Evolutionary conservation across 2,797 vertebrate species (phyloP), one percentile per base, ranked within the genome.

Genomic region (Gorsachius magnificus): DNA sequence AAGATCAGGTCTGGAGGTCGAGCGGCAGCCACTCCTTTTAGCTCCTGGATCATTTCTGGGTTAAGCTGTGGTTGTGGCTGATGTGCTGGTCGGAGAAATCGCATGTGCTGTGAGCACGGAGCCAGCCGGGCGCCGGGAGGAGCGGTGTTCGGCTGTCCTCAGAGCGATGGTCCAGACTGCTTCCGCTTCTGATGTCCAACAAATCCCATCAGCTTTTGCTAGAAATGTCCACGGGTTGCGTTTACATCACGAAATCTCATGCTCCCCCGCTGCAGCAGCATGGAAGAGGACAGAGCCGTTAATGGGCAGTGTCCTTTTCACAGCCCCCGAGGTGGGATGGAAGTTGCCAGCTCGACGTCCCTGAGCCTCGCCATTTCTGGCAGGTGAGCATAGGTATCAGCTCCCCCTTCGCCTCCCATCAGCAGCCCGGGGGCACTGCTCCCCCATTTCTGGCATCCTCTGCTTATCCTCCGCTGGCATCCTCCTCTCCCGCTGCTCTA

Each of bases 201-300:
- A 1, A 21, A 18, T 25, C 4, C 63, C 72, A 26, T 4, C 19
- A 1, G 41, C 0, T n/a, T 76, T 31, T n/a, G 36, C 24, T 46
- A 21, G 60, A 12, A 19, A 6, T 0, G 0, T n/a, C 48, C 28
- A 8, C 0, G 2, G 16, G 28, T 2, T 11, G 29, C n/a, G 24
- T 74, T 45, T 36, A 4, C 28, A 5, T 9, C 70, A 1, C 14
- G 25, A 18, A 9, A 10, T 4, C 48, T 28, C 38, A 4, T 6
- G 6, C 26, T 26, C 4, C 16, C 31, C 7, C 3, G 0, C 43
- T 3, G 25, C 36, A 12, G 70, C 1, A 1, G 22, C 56, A 19
- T 0, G 1, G 57, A 31, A 18, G 19, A 13, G 10, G n/a, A 8
- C 9, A 9, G 9, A 53, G 70, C 58, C 29, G 11, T 58, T 24